These are phyloP conservation scores for Anniella stebbinsi DNA, from an alignment of 2,797 vertebrate genomes.

Conservation along the genomic window DNA sequence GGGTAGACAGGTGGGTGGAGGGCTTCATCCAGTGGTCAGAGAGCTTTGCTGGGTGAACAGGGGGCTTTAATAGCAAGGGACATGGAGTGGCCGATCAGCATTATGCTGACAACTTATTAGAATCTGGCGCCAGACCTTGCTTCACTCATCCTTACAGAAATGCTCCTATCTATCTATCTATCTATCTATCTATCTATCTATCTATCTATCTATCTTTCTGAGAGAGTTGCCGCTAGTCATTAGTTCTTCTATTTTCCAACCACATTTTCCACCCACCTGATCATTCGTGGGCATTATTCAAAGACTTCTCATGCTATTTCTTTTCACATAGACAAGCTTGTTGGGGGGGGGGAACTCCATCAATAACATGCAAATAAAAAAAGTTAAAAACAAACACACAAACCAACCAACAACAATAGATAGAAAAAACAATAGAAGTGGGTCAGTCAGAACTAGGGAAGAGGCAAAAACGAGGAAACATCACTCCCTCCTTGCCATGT, in stretches of 20 bases:
- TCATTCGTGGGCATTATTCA: conserved; percentile 8
- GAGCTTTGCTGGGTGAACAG: too few relatives aligned
- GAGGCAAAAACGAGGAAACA: conserved; percentile 1
- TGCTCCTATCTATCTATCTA: neutral
- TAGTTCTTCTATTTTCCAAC: neutral
- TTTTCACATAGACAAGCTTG: neutral
- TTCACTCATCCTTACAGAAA: neutral
- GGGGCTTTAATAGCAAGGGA: too few relatives aligned
- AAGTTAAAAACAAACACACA: neutral
- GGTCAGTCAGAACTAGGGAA: conserved; percentile 1
- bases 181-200: too few relatives aligned
- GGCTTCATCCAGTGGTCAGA: too few relatives aligned
- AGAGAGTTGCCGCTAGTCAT: too few relatives aligned
- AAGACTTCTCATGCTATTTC: neutral
- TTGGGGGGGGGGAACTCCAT: neutral
- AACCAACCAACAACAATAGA: neutral
- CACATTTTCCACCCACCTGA: neutral
- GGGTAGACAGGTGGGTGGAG: too few relatives aligned
- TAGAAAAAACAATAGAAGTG: conserved; percentile 1
- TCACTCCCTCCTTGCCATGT: neutral
- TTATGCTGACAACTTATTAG: too few relatives aligned
- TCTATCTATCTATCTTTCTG: too few relatives aligned
- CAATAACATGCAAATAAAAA: neutral
- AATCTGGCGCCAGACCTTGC: too few relatives aligned
- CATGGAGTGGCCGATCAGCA: too few relatives aligned